Evolutionary conservation across 92 coral and sea anemone genomes (phyloP).

Genomic region (Metridium senile): DNA sequence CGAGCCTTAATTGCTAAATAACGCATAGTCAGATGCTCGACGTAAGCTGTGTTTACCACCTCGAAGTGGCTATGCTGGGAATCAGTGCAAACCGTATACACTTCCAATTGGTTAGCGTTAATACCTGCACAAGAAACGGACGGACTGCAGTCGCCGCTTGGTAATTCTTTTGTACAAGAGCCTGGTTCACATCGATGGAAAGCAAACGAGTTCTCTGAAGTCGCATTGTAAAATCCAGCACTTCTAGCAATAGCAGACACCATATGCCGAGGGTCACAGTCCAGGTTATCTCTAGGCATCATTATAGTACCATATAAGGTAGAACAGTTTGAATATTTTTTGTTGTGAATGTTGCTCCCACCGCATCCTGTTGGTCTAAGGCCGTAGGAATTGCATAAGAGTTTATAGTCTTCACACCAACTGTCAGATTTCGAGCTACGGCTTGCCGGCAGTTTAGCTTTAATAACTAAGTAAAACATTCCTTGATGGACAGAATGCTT

Average conservation of each 20-base stretch:
- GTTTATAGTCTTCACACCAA: slow-evolving; percentile 61
- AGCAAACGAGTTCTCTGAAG: slow-evolving; percentile 42
- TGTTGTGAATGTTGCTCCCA: slow-evolving; percentile 9
- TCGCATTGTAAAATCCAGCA: slow-evolving; percentile 43
- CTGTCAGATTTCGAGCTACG: slow-evolving; percentile 15
- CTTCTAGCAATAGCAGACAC: slow-evolving; percentile 35
- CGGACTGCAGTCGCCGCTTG: slow-evolving; percentile 42
- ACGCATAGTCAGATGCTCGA: slow-evolving; percentile 13
- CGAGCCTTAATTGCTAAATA: slow-evolving; percentile 44
- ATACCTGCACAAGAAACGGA: slow-evolving; percentile 43
- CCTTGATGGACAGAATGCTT: slow-evolving; percentile 43
- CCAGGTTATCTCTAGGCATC: slow-evolving; percentile 50
- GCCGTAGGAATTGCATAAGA: slow-evolving; percentile 42
- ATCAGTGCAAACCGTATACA: slow-evolving; percentile 52
- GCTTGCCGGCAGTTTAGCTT: slow-evolving; percentile 41
- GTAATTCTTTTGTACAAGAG: slow-evolving; percentile 13
- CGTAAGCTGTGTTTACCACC: slow-evolving; percentile 31
- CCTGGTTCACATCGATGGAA: slow-evolving; percentile 40
- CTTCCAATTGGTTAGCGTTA: slow-evolving; percentile 35
- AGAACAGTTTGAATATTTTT: slow-evolving; percentile 40
- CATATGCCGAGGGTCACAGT: slow-evolving; percentile 28
- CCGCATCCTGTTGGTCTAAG: slow-evolving; percentile 59
- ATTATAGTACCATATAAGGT: slow-evolving; percentile 41
- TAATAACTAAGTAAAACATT: slow-evolving; percentile 38
- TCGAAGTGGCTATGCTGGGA: slow-evolving; percentile 40